Base-by-base conservation (phyloP, 2,113 vertebrate genomes). In the Podocnemis expansa region DNA sequence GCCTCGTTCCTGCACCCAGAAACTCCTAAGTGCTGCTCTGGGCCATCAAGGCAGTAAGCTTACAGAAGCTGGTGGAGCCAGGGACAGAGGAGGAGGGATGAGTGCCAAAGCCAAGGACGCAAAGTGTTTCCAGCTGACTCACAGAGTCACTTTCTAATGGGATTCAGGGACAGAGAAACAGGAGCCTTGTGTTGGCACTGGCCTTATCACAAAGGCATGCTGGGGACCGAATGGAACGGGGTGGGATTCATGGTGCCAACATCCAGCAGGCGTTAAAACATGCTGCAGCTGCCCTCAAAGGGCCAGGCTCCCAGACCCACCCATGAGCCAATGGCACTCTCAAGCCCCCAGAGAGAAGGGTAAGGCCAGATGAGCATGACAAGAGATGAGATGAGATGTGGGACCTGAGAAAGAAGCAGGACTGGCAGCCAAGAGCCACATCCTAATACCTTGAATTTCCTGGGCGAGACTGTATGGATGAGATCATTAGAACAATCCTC, bases 191-290 rank as follows among this genome's bases (percentile, higher is more conserved):
- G 17, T 85, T 70, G 88, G 78, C 88, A 73, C 41, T 5, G 0
- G 0, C 21, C 55, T 54, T 78, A 6, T 60, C 10, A 85, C 1
- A 45, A 80, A 38, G 6, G 11, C 11, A 38, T 29, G 0, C 22
- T 5, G 1, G n/a, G 84, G 38, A 2, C 0, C 0, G 0, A 86
- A 38, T 52, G n/a, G 7, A 29, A 8, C 0, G 0, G 2, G 5
- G 8, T 27, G 34, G 73, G 19, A 70, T 70, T 70, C n/a, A 34
- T 45, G 70, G 76, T 1, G 6, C 5, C 10, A 84, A 56, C 0
- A 8, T 0, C 13, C 60, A 45, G 45, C 13, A 27, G 5, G 34
- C 45, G n/a, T 70, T 29, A 67, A 41, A 21, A 1, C 2, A 1
- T 81, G 58, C 41, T 45, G 73, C 24, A 70, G n/a, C 63, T 38